A percentile compares a stretch with the other conserved stretches of the same genome.
Conservation (phyloP, 2,113 vertebrate genomes). For the Illadopsis cleaveri region DNA sequence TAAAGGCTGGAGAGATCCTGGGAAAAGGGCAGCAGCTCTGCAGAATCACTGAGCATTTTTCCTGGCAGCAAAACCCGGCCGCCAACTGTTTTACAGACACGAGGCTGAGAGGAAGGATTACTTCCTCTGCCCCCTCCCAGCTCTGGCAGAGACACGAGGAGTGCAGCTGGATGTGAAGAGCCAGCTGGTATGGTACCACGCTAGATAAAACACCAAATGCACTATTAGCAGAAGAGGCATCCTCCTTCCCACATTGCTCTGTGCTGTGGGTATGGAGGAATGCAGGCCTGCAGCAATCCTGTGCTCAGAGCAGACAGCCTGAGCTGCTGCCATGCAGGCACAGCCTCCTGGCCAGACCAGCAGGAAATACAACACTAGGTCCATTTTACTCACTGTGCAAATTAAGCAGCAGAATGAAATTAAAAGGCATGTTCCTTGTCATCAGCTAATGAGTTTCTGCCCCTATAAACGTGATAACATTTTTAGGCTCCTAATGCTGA, state of each 20-base stretch:
- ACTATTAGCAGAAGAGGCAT: not conserved
- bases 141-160: not conserved
- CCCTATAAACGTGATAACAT: not conserved
- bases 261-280: not conserved
- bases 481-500: not conserved
- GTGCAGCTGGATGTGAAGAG: not conserved
- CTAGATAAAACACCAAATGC: not conserved
- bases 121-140: not conserved
- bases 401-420: not conserved
- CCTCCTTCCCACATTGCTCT: not conserved
- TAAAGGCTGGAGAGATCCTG: not conserved
- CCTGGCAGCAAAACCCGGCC: not conserved
- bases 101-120: not conserved
- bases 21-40: constrained; percentile 3
- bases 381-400: not conserved
- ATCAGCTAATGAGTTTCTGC: not conserved
- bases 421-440: not conserved
- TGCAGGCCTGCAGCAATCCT: not conserved
- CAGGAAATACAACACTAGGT: not conserved
- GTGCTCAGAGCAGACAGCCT: not conserved
- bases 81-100: not conserved
- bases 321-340: fast-evolving
- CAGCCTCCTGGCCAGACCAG: not conserved
- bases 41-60: not conserved
- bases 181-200: not conserved